Evolutionary conservation across 1,140 invertebrate genomes (phyloP), one percentile per base, ranked within the genome.

Genomic region (Brachionus angularis): DNA sequence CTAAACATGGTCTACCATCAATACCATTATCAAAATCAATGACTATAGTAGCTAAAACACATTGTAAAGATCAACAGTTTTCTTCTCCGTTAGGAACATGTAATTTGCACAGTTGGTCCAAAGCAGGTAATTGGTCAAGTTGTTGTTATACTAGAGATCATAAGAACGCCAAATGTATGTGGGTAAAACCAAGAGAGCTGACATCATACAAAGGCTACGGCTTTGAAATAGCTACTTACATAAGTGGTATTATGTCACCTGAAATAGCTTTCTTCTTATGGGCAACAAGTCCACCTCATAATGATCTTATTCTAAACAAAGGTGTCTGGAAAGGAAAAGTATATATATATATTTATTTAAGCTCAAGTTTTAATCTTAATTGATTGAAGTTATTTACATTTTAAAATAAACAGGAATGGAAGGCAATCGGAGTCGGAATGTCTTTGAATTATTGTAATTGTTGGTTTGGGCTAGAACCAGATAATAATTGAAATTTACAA

Each of bases 141-240:
- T 62, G 58, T 44, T 62, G 58, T 44, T 62, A 62, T 29, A 62
- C 58, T 29, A 46, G 46, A 44, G 39, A 62, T 31, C 58, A 62
- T 16, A 62, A 62, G 29, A 44, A 46, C 44, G 58, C 58, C 0
- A 62, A 62, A 44, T 62, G 34, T 16, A 62, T 62, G 58, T 62
- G 58, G 58, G 34, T 16, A 3, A 62, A 62, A 46, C 58, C 58
- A 44, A 39, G 36, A 31, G 58, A 62, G 8, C 16, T 62, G 10
- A 62, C 36, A 29, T 31, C 58, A 29, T 62, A 62, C 10, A 62
- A 62, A 46, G 58, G 58, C 2, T 27, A 62, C n/a, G 58, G 58
- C 7, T 62, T 62, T 46, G 58, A 62, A 46, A 62, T 62, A 27
- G 58, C 58, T n/a, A 46, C 58, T 62, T 62, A 44, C 10, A 44